A percentile compares a stretch with the other conserved stretches of the same genome.
These are phyloP conservation scores for Odobenus rosmarus DNA, from an alignment of 2,113 vertebrate genomes.

Conservation along the genomic window DNA sequence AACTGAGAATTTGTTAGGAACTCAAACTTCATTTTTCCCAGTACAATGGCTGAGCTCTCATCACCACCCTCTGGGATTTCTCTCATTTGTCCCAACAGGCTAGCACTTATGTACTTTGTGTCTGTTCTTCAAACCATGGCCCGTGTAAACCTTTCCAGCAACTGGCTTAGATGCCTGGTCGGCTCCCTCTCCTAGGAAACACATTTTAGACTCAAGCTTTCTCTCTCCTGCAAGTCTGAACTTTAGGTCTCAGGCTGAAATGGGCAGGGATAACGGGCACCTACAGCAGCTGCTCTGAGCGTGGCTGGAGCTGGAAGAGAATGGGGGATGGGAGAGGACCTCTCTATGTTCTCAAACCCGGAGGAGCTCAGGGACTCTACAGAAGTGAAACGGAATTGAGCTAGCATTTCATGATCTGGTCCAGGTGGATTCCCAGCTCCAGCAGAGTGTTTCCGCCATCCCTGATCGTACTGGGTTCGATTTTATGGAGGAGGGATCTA, in stretches of 20 bases:
- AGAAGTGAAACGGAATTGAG: background rate
- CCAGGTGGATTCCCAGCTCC: constrained; percentile 24
- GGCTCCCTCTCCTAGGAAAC: constrained; percentile 55
- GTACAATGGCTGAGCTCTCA: constrained; percentile 46
- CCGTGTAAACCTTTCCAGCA: constrained; percentile 62
- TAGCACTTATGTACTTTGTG: constrained; percentile 48
- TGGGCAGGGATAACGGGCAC: background rate
- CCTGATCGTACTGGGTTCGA: background rate
- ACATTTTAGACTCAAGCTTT: background rate
- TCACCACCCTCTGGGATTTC: constrained; percentile 47
- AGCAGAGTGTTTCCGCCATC: background rate
- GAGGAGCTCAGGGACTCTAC: background rate
- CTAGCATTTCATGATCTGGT: constrained; percentile 26
- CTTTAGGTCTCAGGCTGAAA: constrained; percentile 32
- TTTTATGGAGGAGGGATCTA: background rate
- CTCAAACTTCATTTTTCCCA: constrained; percentile 46
- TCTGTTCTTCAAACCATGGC: constrained; percentile 49
- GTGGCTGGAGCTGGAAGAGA: background rate
- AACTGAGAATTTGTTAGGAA: constrained; percentile 38
- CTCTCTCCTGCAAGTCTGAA: constrained; percentile 45
- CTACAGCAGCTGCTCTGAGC: background rate
- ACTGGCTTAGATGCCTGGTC: constrained; percentile 50
- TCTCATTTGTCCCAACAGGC: constrained; percentile 66
- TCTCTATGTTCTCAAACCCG: background rate
- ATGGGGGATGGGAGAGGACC: background rate